These are phyloP conservation scores for Anolis sagrei DNA, from an alignment of 2,113 vertebrate genomes.

Conservation along the genomic window DNA sequence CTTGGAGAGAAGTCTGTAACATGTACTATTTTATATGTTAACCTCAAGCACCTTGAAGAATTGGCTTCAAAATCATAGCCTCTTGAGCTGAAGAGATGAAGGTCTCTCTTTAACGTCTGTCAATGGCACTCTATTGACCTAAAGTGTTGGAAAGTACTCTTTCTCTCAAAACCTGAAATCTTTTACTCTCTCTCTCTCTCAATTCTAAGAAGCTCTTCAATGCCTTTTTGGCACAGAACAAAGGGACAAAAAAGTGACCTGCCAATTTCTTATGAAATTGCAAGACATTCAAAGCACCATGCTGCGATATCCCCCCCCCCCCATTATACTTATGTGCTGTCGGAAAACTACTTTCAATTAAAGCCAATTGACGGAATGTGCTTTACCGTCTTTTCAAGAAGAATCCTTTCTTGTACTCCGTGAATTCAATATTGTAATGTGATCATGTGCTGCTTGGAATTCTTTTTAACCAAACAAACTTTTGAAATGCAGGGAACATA, in stretches of 20 bases:
- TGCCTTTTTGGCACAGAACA: conserved; percentile 47
- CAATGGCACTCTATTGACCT: conserved; percentile 24
- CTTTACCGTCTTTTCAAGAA: conserved; percentile 57
- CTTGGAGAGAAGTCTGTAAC: conserved; percentile 23
- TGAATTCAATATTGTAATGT: conserved; percentile 43
- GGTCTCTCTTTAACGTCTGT: conserved; percentile 13
- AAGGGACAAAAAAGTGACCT: conserved; percentile 44
- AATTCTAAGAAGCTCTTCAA: conserved; percentile 44
- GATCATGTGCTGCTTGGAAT: conserved; percentile 48
- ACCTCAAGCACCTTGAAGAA: conserved; percentile 20
- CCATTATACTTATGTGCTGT: conserved; percentile 49
- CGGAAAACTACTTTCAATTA: conserved; percentile 64
- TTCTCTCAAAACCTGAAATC: conserved; percentile 33
- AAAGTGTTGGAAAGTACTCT: conserved; percentile 3
- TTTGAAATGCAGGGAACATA: conserved; percentile 30
- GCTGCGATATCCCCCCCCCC: conserved; percentile 43
- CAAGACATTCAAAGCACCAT: conserved; percentile 50
- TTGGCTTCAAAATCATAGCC: background rate
- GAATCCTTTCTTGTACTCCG: conserved; percentile 56
- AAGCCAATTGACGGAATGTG: conserved; percentile 58
- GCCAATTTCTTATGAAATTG: conserved; percentile 46
- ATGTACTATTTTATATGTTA: conserved; percentile 36
- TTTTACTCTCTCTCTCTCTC: conserved; percentile 39
- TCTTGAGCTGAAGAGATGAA: conserved; percentile 22
- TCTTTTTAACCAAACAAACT: conserved; percentile 35